phyloP scores from a whole-genome alignment of 2,113 vertebrate genomes.

The Thryonomys swinderianus region DNA sequence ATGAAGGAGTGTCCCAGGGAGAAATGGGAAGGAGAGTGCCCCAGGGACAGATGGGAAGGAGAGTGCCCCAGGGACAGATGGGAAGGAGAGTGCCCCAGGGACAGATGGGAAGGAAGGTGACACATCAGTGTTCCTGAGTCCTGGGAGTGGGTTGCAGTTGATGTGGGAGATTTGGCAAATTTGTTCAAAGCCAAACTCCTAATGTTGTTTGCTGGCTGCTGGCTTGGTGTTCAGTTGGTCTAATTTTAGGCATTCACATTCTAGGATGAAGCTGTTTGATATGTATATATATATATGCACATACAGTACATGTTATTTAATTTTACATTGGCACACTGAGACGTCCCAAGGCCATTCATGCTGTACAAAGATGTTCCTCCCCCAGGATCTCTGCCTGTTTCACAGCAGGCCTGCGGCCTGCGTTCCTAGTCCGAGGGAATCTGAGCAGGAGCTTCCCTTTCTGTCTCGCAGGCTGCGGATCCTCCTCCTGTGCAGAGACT shows the following conservation, averaged over 20 bases:
- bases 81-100: slow-evolving; percentile 49
- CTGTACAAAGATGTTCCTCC: neutral
- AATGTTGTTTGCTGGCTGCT: neutral
- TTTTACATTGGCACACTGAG: neutral
- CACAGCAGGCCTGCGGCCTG: neutral
- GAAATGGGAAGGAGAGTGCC: slow-evolving; percentile 52
- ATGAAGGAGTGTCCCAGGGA: neutral
- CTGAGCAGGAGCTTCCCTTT: neutral
- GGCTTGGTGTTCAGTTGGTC: neutral
- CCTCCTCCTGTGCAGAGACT: slow-evolving; percentile 42
- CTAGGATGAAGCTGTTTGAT: neutral
- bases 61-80: slow-evolving; percentile 45
- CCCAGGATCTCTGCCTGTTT: neutral
- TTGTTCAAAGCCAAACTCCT: neutral
- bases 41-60: slow-evolving; percentile 58
- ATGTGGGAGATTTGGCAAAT: neutral
- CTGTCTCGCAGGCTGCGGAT: neutral
- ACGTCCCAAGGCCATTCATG: neutral
- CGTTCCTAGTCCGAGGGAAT: neutral
- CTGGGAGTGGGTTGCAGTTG: neutral
- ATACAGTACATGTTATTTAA: neutral
- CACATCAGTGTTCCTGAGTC: neutral
- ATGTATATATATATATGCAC: too few relatives aligned
- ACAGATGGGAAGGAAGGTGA: slow-evolving; percentile 61
- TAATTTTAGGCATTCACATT: slow-evolving; percentile 33